These are phyloP conservation scores for Pipa parva DNA, from an alignment of 2,113 vertebrate species.

Conservation along the genomic window DNA sequence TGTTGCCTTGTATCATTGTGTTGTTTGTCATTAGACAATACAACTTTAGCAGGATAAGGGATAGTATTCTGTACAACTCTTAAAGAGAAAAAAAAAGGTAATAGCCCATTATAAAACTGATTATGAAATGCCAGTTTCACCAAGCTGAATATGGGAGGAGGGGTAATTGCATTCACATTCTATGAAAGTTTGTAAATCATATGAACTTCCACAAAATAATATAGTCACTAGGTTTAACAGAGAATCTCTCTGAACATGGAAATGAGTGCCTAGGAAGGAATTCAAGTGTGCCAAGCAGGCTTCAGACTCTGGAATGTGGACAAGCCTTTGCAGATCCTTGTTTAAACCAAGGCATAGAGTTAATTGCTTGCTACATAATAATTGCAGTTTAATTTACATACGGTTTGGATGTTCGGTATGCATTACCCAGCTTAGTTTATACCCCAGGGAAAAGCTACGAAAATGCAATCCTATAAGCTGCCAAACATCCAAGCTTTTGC, in stretches of 20 bases:
- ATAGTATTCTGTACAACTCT: constrained; percentile 20
- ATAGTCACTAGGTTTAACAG: constrained; percentile 4
- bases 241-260: background rate
- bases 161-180: background rate
- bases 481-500: constrained; percentile 15
- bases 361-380: background rate
- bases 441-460: background rate
- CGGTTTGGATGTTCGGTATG: background rate
- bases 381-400: constrained; percentile 7
- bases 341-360: background rate
- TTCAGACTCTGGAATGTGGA: background rate
- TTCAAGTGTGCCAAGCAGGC: background rate
- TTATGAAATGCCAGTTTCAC: constrained; percentile 23
- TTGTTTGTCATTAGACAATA: background rate
- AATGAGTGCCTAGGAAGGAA: background rate
- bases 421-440: background rate
- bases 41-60: background rate
- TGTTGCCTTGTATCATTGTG: background rate
- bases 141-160: background rate
- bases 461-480: constrained; percentile 14
- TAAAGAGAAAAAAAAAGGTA: constrained; percentile 10
- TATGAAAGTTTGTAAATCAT: background rate
- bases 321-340: background rate
- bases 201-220: background rate
- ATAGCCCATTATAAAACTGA: constrained; percentile 11